phyloP scores from a whole-genome alignment of 2,113 vertebrate genomes.

The Paradoxurus hermaphroditus region DNA sequence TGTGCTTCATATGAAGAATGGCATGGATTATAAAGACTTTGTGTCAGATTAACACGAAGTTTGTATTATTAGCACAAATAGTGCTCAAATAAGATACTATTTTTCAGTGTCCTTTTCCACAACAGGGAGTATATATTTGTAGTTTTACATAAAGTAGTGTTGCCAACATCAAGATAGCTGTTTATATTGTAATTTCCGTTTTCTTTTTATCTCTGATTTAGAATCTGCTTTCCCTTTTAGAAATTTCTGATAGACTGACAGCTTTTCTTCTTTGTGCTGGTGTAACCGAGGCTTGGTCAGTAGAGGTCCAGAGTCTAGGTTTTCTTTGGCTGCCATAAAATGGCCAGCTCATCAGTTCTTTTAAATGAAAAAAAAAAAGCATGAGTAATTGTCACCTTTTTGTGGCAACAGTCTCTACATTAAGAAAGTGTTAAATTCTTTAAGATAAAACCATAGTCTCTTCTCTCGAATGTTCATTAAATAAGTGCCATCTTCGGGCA shows the following conservation, averaged over 20 bases:
- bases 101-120: conserved; percentile 29
- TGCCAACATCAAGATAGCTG: not conserved
- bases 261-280: conserved; percentile 5
- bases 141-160: not conserved
- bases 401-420: not conserved
- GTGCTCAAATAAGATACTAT: rapidly evolving
- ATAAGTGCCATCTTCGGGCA: not conserved
- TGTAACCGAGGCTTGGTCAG: not conserved
- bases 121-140: not conserved
- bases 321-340: not conserved
- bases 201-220: not conserved
- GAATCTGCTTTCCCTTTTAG: not conserved
- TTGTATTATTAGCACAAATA: not conserved
- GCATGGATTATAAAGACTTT: not conserved
- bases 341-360: not conserved
- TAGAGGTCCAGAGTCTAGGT: not conserved
- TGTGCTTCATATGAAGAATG: not conserved
- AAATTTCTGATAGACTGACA: not conserved
- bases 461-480: conserved; percentile 19
- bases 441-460: not conserved
- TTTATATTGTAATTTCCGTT: not conserved
- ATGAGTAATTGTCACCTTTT: not conserved
- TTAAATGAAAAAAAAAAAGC: not conserved
- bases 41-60: not conserved
- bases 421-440: not conserved